phyloP scores from a whole-genome alignment of 2,113 vertebrate genomes.

The Camelus bactrianus region DNA sequence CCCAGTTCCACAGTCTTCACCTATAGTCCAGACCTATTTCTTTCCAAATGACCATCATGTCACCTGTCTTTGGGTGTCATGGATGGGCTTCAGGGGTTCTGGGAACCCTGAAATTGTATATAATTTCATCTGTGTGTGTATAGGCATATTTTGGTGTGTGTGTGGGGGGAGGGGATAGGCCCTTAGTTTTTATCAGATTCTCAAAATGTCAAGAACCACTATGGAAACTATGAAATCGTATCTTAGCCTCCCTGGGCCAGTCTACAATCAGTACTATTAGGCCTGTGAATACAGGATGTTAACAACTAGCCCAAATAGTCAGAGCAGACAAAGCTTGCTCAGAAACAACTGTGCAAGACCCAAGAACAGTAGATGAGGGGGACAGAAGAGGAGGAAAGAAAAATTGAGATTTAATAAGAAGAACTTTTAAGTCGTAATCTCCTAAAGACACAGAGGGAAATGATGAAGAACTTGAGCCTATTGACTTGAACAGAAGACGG shows the following conservation, averaged over 20 bases:
- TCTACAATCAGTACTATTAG: neutral
- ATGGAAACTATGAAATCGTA: neutral
- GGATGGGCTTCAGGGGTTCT: neutral
- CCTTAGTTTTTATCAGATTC: neutral
- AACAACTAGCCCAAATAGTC: neutral
- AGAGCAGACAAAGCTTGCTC: neutral
- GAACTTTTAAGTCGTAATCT: conserved; percentile 21
- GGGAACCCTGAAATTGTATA: neutral
- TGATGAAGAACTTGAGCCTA: neutral
- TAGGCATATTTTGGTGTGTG: neutral
- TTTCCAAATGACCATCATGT: neutral
- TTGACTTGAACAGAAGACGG: neutral
- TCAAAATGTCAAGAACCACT: conserved; percentile 11
- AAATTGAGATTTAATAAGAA: neutral
- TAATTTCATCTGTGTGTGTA: neutral
- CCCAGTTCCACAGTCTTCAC: neutral
- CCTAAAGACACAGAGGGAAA: neutral
- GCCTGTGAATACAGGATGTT: neutral
- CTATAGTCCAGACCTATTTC: neutral
- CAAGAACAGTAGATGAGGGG: neutral
- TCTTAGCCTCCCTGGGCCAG: neutral
- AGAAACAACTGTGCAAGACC: neutral
- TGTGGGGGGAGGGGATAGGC: neutral
- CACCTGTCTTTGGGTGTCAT: neutral
- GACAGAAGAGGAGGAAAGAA: neutral